Percentiles rank a stretch among this genome's conserved stretches.
Conservation (phyloP, 2,113 vertebrate genomes). For the Pterocles burchelli region DNA sequence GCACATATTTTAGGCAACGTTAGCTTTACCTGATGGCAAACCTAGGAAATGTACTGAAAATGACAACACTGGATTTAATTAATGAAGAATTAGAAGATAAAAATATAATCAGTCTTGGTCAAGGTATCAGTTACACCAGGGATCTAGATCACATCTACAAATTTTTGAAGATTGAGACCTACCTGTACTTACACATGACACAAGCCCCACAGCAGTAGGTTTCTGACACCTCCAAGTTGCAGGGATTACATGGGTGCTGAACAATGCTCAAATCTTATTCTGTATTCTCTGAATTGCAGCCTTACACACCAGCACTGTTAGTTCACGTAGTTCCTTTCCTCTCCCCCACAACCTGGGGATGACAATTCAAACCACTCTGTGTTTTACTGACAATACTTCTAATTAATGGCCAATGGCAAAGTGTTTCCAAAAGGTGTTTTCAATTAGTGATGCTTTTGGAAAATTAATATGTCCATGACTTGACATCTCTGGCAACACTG, state of each 20-base stretch:
- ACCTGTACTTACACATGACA: not conserved
- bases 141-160: not conserved
- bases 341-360: not conserved
- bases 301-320: not conserved
- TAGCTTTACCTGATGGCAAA: not conserved
- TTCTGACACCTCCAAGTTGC: not conserved
- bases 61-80: not conserved
- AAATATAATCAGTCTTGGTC: not conserved
- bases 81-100: not conserved
- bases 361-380: not conserved
- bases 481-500: not conserved
- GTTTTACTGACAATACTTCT: not conserved
- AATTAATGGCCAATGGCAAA: not conserved
- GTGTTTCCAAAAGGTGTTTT: constrained; percentile 15
- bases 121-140: not conserved
- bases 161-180: not conserved
- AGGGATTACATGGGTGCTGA: not conserved
- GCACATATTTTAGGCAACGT: not conserved
- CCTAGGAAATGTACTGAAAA: not conserved
- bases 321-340: not conserved
- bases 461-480: not conserved
- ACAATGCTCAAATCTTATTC: rapidly evolving
- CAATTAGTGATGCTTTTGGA: not conserved
- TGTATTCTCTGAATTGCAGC: not conserved
- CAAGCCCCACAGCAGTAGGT: not conserved